These are phyloP conservation scores for Drosophila sordidula DNA, from an alignment of 2,888 invertebrate genomes.

Conservation along the genomic window DNA sequence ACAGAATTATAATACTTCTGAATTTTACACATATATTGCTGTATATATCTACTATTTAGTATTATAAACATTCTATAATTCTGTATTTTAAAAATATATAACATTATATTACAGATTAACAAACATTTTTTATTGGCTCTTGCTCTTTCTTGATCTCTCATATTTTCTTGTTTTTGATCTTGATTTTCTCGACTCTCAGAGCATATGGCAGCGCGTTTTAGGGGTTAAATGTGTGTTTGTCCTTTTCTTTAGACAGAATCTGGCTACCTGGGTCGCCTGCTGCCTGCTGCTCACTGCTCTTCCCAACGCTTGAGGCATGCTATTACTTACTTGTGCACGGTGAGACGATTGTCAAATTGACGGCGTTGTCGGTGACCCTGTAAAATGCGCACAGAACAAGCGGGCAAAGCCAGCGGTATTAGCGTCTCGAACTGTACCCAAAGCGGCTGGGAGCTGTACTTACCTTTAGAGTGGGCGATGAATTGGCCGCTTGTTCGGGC, in stretches of 20 bases:
- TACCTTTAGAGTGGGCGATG: conserved; percentile 80
- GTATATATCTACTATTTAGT: not conserved
- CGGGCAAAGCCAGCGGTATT: not conserved
- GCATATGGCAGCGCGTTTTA: conserved; percentile 27
- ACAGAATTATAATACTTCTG: no score
- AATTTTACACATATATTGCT: no score
- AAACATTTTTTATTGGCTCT: not conserved
- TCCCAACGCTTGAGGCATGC: not conserved
- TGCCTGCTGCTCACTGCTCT: not conserved
- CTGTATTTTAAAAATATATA: not conserved
- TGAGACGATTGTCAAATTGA: conserved; percentile 70
- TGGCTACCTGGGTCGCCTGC: conserved; percentile 46
- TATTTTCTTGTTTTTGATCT: conserved; percentile 11
- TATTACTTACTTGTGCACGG: conserved; percentile 82
- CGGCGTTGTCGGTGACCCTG: conserved; percentile 57
- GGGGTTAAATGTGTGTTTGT: conserved; percentile 39
- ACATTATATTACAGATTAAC: not conserved
- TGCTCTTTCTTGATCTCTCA: not conserved
- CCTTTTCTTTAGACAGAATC: conserved; percentile 7
- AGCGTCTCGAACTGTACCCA: conserved; percentile 27
- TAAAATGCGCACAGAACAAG: conserved; percentile 10
- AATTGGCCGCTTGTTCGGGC: conserved; percentile 76
- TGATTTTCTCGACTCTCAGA: conserved; percentile 1
- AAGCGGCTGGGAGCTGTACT: conserved; percentile 9
- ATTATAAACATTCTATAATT: not conserved